phyloP scores from a whole-genome alignment of 2,797 vertebrate genomes.

The Lepidocolaptes lacrymiger region DNA sequence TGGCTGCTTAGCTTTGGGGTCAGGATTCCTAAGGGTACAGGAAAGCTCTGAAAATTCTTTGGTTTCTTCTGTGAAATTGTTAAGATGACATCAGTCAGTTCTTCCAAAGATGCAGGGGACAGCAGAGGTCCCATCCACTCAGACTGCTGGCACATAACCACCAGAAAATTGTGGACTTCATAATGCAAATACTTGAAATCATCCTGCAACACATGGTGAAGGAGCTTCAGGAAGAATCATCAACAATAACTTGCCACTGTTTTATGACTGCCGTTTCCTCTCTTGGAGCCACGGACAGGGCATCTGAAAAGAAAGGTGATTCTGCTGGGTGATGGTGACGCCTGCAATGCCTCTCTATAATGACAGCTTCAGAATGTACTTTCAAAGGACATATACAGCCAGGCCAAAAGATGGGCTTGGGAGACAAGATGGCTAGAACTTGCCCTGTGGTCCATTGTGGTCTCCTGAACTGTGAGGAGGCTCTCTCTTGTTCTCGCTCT shows the following conservation, averaged over 20 bases:
- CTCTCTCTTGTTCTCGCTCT: neutral
- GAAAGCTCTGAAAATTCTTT: neutral
- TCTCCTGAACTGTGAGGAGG: conserved; percentile 34
- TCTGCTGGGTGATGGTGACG: neutral
- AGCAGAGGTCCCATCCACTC: conserved; percentile 1
- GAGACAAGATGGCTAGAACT: conserved; percentile 27
- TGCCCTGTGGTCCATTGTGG: neutral
- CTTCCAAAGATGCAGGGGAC: neutral
- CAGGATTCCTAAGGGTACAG: neutral
- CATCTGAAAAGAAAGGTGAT: neutral
- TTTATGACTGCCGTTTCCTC: neutral
- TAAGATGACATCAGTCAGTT: neutral
- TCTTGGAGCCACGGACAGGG: neutral
- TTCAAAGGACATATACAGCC: neutral
- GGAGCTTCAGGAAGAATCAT: conserved; percentile 9
- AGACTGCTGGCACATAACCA: neutral
- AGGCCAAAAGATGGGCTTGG: conserved; percentile 43
- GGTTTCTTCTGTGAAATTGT: neutral
- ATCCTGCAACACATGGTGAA: neutral
- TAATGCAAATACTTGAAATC: conserved; percentile 7
- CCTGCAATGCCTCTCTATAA: neutral
- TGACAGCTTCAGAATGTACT: neutral
- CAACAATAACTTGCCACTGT: neutral
- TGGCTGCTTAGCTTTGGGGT: neutral
- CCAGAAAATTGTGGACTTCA: neutral